These are phyloP conservation scores for Ardeotis arabs DNA, from an alignment of 2,113 vertebrate genomes.

Conservation along the genomic window DNA sequence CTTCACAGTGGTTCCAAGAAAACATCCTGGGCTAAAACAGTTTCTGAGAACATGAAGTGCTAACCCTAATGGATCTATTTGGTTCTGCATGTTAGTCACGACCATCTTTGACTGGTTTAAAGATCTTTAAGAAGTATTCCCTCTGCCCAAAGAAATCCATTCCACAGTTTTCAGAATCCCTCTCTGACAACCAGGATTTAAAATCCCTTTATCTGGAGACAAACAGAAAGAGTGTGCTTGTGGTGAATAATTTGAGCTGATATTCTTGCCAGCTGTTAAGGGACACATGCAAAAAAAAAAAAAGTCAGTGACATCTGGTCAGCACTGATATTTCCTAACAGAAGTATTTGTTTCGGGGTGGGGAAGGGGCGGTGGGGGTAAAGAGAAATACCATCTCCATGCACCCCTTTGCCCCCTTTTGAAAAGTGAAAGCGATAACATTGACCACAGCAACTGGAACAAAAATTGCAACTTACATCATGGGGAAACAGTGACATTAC, in stretches of 20 bases:
- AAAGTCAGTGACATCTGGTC: conserved; percentile 70
- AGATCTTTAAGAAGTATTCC: conserved; percentile 27
- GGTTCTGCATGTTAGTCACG: not conserved
- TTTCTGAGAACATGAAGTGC: not conserved
- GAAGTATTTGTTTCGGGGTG: conserved; percentile 40
- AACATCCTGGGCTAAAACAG: not conserved
- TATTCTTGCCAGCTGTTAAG: conserved; percentile 75
- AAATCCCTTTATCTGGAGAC: conserved; percentile 76
- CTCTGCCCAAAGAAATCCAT: conserved; percentile 64
- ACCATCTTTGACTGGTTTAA: not conserved
- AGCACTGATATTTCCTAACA: conserved; percentile 62
- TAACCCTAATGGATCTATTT: not conserved
- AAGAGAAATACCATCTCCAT: conserved; percentile 34
- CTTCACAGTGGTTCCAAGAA: not conserved
- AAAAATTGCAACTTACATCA: conserved; percentile 41
- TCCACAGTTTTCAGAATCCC: conserved; percentile 70
- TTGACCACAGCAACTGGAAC: conserved; percentile 50
- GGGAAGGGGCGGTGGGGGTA: not conserved
- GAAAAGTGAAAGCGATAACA: conserved; percentile 59
- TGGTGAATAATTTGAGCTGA: conserved; percentile 71
- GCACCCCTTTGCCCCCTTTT: conserved; percentile 13
- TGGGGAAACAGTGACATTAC: conserved; percentile 50
- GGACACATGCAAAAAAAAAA: conserved; percentile 58
- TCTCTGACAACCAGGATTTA: conserved; percentile 57
- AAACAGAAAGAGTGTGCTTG: conserved; percentile 71